Evolutionary conservation across 2,888 invertebrate species (phyloP).

Genomic region (Apamea epomidion): DNA sequence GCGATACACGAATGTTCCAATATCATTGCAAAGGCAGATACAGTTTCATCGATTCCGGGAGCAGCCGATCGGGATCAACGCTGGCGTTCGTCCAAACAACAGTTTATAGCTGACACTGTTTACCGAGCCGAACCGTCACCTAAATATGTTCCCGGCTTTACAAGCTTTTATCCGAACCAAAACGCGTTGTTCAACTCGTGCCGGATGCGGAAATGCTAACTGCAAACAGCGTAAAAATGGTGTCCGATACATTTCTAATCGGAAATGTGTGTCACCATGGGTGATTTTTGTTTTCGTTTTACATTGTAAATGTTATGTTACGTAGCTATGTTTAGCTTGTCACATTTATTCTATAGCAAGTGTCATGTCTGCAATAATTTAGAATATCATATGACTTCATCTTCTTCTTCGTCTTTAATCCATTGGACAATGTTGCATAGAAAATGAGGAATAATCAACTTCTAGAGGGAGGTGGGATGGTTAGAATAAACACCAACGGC

Average conservation of each 20-base stretch:
- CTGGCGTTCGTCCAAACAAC: slow-evolving; percentile 83
- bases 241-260: slow-evolving; percentile 63
- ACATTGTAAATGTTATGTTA: slow-evolving; percentile 41
- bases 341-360: slow-evolving; percentile 37
- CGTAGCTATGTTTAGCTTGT: slow-evolving; percentile 21
- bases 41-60: slow-evolving; percentile 69
- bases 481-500: neutral
- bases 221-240: slow-evolving; percentile 72
- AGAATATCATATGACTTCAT: neutral
- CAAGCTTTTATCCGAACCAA: slow-evolving; percentile 72
- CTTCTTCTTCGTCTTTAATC: neutral
- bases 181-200: slow-evolving; percentile 57
- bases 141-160: slow-evolving; percentile 73
- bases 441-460: too few species aligned
- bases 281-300: slow-evolving; percentile 40
- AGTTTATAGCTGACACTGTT: slow-evolving; percentile 81
- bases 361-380: slow-evolving; percentile 12
- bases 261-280: slow-evolving; percentile 43
- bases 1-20: slow-evolving; percentile 51
- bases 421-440: neutral
- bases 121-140: slow-evolving; percentile 74
- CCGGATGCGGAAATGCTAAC: slow-evolving; percentile 77
- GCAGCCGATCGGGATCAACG: slow-evolving; percentile 69
- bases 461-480: neutral
- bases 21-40: slow-evolving; percentile 61